Evolutionary conservation across 2,113 vertebrate species (phyloP).

Genomic region (Otis tarda): DNA sequence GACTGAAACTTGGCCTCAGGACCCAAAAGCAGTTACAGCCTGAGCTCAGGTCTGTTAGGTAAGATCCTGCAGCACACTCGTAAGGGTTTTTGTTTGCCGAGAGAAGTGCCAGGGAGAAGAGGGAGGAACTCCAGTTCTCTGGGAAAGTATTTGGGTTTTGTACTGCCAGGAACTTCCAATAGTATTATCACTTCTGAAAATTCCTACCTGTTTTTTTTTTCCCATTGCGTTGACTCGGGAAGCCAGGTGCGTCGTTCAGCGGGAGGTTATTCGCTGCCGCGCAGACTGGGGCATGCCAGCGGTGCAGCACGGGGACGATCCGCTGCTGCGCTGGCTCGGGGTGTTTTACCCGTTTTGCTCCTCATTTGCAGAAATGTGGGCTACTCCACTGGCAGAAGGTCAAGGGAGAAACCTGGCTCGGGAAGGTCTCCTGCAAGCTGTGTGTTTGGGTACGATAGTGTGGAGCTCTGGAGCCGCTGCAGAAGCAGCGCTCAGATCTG

Average conservation of each 20-base stretch:
- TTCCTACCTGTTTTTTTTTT: neutral
- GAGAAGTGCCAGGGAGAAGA: neutral
- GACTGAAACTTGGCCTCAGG: neutral
- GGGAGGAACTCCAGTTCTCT: neutral
- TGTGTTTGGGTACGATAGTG: rapidly evolving
- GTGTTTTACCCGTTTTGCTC: neutral
- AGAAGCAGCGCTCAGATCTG: neutral
- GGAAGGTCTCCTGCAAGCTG: neutral
- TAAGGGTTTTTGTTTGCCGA: neutral
- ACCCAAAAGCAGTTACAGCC: neutral
- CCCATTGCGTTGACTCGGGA: neutral
- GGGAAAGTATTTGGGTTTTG: conserved; percentile 10
- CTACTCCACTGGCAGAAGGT: neutral
- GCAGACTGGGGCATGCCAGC: neutral
- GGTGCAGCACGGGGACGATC: rapidly evolving
- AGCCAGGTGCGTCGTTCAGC: neutral
- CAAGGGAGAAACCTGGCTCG: neutral
- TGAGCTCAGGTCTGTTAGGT: neutral
- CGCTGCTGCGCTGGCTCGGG: too few species aligned
- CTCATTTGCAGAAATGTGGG: neutral
- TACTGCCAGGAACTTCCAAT: neutral
- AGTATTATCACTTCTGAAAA: neutral
- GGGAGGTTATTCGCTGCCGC: neutral
- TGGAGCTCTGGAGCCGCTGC: neutral
- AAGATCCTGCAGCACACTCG: neutral